phyloP scores from a whole-genome alignment of 2,797 vertebrate genomes.

The Melanotaenia maccullochi region DNA sequence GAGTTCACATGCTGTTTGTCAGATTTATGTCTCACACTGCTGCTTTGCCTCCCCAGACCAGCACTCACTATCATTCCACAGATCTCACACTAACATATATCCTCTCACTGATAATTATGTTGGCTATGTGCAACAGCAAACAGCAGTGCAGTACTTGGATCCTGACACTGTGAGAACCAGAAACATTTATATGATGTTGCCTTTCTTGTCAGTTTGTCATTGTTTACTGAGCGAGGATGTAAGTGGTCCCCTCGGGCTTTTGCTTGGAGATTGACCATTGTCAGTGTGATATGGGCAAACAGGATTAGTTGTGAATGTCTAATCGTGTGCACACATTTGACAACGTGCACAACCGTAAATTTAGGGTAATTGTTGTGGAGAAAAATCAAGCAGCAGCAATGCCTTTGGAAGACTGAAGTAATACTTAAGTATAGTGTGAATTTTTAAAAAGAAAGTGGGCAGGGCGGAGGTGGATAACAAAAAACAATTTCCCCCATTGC shows the following conservation, averaged over 20 bases:
- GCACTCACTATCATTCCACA: slow-evolving; percentile 75
- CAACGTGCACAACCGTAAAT: slow-evolving; percentile 27
- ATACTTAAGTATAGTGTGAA: slow-evolving; percentile 38
- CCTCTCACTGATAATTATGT: slow-evolving; percentile 86
- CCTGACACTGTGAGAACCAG: slow-evolving; percentile 86
- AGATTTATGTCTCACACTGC: slow-evolving; percentile 90
- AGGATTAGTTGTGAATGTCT: slow-evolving; percentile 63
- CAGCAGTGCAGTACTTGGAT: slow-evolving; percentile 87
- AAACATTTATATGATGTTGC: slow-evolving; percentile 88
- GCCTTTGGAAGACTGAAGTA: slow-evolving; percentile 54
- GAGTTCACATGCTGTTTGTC: slow-evolving; percentile 90
- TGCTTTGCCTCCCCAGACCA: slow-evolving; percentile 82
- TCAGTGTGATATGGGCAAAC: slow-evolving; percentile 55
- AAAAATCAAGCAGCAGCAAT: slow-evolving; percentile 46
- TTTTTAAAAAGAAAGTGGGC: slow-evolving; percentile 52
- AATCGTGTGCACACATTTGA: slow-evolving; percentile 1
- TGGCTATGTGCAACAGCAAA: slow-evolving; percentile 88
- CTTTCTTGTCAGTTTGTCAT: slow-evolving; percentile 63
- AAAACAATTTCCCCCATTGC: slow-evolving; percentile 72
- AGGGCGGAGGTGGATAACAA: slow-evolving; percentile 38
- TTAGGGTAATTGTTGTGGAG: slow-evolving; percentile 42
- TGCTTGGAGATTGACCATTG: slow-evolving; percentile 62
- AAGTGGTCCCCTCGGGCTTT: slow-evolving; percentile 53
- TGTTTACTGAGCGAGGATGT: slow-evolving; percentile 77
- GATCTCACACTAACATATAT: slow-evolving; percentile 81